phyloP scores from a whole-genome alignment of 92 coral and sea anemone genomes.

The Ricordea florida region DNA sequence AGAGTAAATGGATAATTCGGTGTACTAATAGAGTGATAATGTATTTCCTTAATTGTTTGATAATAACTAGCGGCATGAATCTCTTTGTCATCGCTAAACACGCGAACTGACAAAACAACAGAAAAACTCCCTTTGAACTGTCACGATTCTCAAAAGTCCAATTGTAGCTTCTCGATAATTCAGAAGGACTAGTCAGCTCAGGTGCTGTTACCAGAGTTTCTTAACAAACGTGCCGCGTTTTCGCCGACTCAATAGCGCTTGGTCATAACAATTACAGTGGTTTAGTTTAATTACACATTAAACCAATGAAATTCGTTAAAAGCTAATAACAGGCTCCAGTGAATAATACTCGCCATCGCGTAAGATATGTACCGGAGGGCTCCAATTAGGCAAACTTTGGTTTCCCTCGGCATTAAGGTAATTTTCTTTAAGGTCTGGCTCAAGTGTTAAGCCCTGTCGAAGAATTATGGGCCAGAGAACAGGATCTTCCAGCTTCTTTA shows the following conservation, averaged over 20 bases:
- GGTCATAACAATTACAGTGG: not conserved
- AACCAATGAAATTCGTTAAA: constrained; percentile 33
- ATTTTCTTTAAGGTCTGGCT: too few relatives aligned
- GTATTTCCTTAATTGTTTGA: constrained; percentile 24
- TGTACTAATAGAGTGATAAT: constrained; percentile 34
- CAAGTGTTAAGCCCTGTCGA: too few relatives aligned
- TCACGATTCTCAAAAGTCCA: too few relatives aligned
- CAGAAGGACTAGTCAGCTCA: too few relatives aligned
- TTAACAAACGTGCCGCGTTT: not conserved
- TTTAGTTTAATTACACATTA: constrained; percentile 32
- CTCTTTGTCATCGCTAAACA: constrained; percentile 34
- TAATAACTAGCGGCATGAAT: constrained; percentile 48
- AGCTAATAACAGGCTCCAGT: constrained; percentile 28
- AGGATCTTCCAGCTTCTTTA: constrained; percentile 20
- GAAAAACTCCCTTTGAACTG: too few relatives aligned
- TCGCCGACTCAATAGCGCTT: not conserved
- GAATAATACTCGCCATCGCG: constrained; percentile 26
- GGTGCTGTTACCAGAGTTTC: too few relatives aligned
- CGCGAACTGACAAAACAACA: not conserved
- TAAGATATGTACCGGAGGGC: constrained; percentile 13
- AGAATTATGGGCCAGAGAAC: too few relatives aligned
- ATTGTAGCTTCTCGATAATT: too few relatives aligned
- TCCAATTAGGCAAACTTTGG: not conserved
- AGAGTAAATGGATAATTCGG: constrained; percentile 25
- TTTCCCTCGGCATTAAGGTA: too few relatives aligned